These are phyloP conservation scores for Alloscopus bannaensis DNA, from an alignment of 2,888 invertebrate species.

Conservation along the genomic window DNA sequence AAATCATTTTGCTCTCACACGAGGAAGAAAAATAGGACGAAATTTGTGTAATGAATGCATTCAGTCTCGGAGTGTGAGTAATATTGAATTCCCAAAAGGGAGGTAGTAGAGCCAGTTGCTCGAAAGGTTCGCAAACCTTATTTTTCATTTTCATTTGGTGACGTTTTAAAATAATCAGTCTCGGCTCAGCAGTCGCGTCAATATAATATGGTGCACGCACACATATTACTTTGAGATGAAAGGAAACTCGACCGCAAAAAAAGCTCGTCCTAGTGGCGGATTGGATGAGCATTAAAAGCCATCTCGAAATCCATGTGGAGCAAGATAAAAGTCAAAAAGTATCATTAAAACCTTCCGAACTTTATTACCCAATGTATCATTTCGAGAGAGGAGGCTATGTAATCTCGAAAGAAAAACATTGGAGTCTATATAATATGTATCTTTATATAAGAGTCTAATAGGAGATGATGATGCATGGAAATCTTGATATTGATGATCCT, in stretches of 20 bases:
- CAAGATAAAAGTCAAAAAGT: not conserved
- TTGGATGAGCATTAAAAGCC: not conserved
- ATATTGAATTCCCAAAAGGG: too few relatives aligned
- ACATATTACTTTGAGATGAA: too few relatives aligned
- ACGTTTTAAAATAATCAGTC: conserved; percentile 23
- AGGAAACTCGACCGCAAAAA: not conserved
- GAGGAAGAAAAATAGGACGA: not conserved
- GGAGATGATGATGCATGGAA: conserved; percentile 36
- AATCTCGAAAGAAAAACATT: not conserved
- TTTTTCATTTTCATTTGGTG: not conserved
- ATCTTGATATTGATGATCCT: conserved; percentile 35
- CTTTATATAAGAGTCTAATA: not conserved
- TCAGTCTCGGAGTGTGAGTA: not conserved
- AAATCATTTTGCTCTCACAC: conserved; percentile 8
- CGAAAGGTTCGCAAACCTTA: not conserved
- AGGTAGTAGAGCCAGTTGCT: too few relatives aligned
- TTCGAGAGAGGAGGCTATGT: not conserved
- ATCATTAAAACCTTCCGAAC: conserved; percentile 40
- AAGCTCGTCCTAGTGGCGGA: too few relatives aligned
- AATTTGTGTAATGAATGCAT: not conserved
- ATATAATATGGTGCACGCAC: too few relatives aligned
- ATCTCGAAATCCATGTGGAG: not conserved
- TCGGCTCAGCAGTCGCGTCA: too few relatives aligned
- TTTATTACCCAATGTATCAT: conserved; percentile 44
- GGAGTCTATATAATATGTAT: not conserved